Evolutionary conservation across 2,888 invertebrate species (phyloP).

Genomic region (Sclerodermus sp.): DNA sequence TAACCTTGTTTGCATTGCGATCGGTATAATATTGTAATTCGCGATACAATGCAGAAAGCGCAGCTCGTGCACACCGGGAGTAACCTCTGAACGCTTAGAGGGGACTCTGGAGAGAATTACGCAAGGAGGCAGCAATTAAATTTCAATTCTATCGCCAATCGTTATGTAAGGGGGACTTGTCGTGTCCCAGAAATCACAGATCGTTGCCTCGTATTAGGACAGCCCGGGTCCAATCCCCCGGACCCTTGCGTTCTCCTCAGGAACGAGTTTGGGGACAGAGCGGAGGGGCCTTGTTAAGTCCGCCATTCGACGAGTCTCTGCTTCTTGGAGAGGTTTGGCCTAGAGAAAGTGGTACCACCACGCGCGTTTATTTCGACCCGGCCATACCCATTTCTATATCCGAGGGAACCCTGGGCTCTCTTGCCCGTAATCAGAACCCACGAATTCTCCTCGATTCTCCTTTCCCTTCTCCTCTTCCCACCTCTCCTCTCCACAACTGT

Average conservation of each 20-base stretch:
- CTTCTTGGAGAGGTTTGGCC: conserved; percentile 13
- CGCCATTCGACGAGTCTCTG: neutral
- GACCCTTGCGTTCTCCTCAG: conserved; percentile 12
- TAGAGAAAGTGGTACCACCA: conserved; percentile 39
- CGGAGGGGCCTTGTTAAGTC: conserved; percentile 23
- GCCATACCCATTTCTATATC: too few relatives aligned
- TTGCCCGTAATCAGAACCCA: too few relatives aligned
- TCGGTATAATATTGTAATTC: neutral
- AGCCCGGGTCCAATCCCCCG: conserved; percentile 3
- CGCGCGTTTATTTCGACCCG: conserved; percentile 11
- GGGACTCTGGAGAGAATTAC: conserved; percentile 12
- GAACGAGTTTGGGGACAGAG: conserved; percentile 56
- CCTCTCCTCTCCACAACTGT: too few relatives aligned
- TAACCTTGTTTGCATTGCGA: neutral
- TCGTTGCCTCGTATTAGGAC: conserved; percentile 42
- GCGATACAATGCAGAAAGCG: neutral
- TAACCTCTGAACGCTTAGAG: neutral
- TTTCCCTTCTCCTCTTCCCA: too few relatives aligned
- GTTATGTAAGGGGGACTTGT: conserved; percentile 26
- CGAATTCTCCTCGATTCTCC: too few relatives aligned
- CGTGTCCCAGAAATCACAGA: conserved; percentile 27
- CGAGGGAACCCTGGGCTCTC: too few relatives aligned
- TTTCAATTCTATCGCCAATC: conserved; percentile 20
- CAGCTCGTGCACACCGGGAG: neutral
- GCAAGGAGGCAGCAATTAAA: conserved; percentile 23